phyloP scores from a whole-genome alignment of 1,140 invertebrate species.

The Platorchestia sp. region DNA sequence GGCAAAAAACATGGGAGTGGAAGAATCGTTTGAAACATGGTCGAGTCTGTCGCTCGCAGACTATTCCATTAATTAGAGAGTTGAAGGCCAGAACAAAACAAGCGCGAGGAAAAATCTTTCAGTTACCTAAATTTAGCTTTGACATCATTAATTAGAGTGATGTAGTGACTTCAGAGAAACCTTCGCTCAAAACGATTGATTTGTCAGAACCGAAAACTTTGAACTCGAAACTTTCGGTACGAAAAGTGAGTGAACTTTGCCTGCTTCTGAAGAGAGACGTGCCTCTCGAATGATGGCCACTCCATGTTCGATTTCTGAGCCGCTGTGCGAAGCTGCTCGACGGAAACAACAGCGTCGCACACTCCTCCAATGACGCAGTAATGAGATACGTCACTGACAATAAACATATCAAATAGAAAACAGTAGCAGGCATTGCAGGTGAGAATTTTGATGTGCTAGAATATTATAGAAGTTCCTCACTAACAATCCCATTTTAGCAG shows the following conservation, averaged over 20 bases:
- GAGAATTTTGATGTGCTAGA: too few species aligned
- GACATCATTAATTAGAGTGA: conserved; percentile 41
- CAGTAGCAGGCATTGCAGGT: background rate
- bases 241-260: conserved; percentile 5
- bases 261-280: background rate
- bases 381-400: background rate
- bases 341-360: background rate
- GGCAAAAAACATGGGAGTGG: conserved; percentile 19
- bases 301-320: background rate
- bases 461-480: background rate
- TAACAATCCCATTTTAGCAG: background rate
- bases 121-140: conserved; percentile 46
- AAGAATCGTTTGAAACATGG: conserved; percentile 50
- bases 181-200: conserved; percentile 33
- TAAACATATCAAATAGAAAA: background rate
- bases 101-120: background rate
- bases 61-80: conserved; percentile 45
- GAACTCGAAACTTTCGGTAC: background rate
- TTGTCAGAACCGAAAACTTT: conserved; percentile 1
- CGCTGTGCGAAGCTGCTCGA: background rate
- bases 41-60: conserved; percentile 28
- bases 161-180: conserved; percentile 9
- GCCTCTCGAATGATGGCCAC: background rate
- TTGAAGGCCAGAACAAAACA: conserved; percentile 41
- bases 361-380: background rate